Evolutionary conservation across 2,888 invertebrate species (phyloP), one percentile per base, ranked within the genome.

Genomic region (Amiota mariae): DNA sequence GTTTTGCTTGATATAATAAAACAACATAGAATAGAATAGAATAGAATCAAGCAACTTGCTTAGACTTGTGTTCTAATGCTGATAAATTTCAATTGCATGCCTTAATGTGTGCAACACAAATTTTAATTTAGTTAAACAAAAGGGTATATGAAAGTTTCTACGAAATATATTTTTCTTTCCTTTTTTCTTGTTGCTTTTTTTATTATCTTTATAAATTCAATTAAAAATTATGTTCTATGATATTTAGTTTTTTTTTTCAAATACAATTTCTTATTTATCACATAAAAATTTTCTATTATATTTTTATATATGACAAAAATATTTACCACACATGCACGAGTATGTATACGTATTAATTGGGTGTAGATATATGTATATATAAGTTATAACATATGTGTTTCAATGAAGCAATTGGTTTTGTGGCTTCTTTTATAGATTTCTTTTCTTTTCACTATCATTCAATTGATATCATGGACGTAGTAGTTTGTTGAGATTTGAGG

Each of bases 91-190:
- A 59, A 66, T 8, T 9, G 20, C 3, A 47, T 10, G 18, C n/a
- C 64, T 64, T 11, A n/a, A 64, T 47, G n/a, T 64, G 48, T 46
- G 47, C 64, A 64, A 64, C 64, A 64, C 64, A 48, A 48, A 48
- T 66, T 66, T 47, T 20, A 48, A 48, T 66, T 66, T 66, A 11
- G 11, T 6, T 18, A 63, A 47, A 63, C 3, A 8, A 59, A 59
- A 46, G 15, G 48, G 15, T 20, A 8, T 48, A 47, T 2, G 11
- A 0, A 2, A 61, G 10, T 36, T 24, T 13, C 13, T 24, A 46
- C 46, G 13, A 46, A 18, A 59, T 59, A 20, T 8, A 20, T 59
- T 15, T 12, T 8, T 8, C n/a, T 13, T 63, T 63, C 46, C n/a
- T 10, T 63, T 63, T 24, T 63, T 36, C n/a, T 24, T 11, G 8